Percentiles rank a stretch among this genome's conserved stretches.
phyloP scores from a whole-genome alignment of 2,113 vertebrate species.

The Mastomys natalensis region DNA sequence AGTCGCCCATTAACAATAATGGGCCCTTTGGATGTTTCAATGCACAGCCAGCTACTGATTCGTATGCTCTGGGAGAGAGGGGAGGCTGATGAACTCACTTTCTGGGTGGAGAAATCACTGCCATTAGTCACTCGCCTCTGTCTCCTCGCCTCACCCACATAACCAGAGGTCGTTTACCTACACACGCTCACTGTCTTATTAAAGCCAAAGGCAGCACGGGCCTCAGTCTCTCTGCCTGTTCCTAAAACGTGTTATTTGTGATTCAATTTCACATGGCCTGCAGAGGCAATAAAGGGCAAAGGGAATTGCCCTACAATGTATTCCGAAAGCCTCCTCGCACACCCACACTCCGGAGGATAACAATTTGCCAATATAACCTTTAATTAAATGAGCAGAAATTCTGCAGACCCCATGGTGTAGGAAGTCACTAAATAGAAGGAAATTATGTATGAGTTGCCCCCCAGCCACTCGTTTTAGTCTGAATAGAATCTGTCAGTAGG shows the following conservation, averaged over 20 bases:
- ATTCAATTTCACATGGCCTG: constrained; percentile 60
- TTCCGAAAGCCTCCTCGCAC: constrained; percentile 68
- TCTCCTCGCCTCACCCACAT: not conserved
- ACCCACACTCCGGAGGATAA: constrained; percentile 69
- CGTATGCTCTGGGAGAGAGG: not conserved
- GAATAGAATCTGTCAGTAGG: constrained; percentile 70
- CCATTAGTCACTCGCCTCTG: constrained; percentile 58
- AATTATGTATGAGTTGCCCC: constrained; percentile 78
- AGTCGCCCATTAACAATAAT: constrained; percentile 43
- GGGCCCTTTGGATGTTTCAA: constrained; percentile 12
- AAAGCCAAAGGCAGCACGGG: constrained; percentile 63
- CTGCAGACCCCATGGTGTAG: constrained; percentile 66
- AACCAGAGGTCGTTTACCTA: constrained; percentile 62
- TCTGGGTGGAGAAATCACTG: constrained; percentile 53
- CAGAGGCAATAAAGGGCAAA: constrained; percentile 65
- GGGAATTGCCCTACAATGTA: constrained; percentile 75
- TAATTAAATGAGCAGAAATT: constrained; percentile 79
- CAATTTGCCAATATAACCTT: constrained; percentile 79
- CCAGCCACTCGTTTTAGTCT: constrained; percentile 77
- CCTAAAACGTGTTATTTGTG: constrained; percentile 72
- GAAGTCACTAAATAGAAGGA: constrained; percentile 77
- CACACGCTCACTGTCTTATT: not conserved
- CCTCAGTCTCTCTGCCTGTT: constrained; percentile 59
- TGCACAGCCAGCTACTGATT: constrained; percentile 51
- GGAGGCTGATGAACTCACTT: not conserved